Percentiles rank a stretch among this genome's conserved stretches.
Conservation (phyloP, 2,888 invertebrate species). For the Auanema freiburgensis region DNA sequence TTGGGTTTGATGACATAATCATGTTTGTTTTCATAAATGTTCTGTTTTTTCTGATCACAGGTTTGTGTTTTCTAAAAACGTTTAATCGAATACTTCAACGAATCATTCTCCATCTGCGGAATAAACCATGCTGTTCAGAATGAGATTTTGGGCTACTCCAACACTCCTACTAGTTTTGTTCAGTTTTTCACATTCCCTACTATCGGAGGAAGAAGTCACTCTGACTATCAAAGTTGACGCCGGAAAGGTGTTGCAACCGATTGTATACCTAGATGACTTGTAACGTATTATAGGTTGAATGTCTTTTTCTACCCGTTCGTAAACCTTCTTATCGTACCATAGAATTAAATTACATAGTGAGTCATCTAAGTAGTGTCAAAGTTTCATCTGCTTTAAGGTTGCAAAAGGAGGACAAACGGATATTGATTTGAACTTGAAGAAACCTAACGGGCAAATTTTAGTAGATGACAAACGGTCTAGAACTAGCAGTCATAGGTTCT, state of each 20-base stretch:
- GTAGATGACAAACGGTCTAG: slow-evolving; percentile 7
- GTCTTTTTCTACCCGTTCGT: slow-evolving; percentile 16
- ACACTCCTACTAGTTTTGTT: too few species aligned
- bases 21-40: too few species aligned
- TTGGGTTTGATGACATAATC: too few species aligned
- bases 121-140: too few species aligned
- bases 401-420: slow-evolving; percentile 22
- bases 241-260: slow-evolving; percentile 1
- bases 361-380: background rate
- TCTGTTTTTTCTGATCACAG: too few species aligned
- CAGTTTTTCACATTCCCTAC: background rate
- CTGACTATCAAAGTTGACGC: slow-evolving; percentile 17
- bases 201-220: slow-evolving; percentile 17
- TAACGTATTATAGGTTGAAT: slow-evolving; percentile 16
- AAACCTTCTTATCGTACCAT: slow-evolving; percentile 16
- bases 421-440: slow-evolving; percentile 15
- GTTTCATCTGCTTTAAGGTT: too few species aligned
- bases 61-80: too few species aligned
- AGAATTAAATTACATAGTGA: slow-evolving; percentile 18
- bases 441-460: slow-evolving; percentile 11
- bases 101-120: too few species aligned
- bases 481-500: slow-evolving; percentile 14
- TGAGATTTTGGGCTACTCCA: too few species aligned
- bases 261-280: too few species aligned
- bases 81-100: too few species aligned